phyloP scores from a whole-genome alignment of 2,888 invertebrate genomes.

The Aleiodes testaceus region DNA sequence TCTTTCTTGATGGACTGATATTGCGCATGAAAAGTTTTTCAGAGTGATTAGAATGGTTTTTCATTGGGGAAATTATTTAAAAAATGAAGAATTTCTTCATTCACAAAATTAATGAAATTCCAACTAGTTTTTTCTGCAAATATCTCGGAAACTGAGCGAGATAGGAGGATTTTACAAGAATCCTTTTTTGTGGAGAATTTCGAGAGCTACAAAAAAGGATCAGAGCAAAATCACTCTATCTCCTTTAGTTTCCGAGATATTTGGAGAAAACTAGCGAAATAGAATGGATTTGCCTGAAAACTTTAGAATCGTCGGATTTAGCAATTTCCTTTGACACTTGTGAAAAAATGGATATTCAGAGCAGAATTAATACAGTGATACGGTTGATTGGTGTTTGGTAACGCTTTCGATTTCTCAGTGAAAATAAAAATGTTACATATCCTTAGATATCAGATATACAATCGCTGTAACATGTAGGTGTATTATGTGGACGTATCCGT shows the following conservation, averaged over 20 bases:
- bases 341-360: background rate
- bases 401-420: conserved; percentile 21
- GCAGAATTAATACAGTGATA: background rate
- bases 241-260: too few relatives aligned
- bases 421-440: background rate
- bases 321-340: too few relatives aligned
- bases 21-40: background rate
- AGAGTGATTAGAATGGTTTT: background rate
- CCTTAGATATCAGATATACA: conserved; percentile 34
- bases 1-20: conserved; percentile 13
- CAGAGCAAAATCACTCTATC: background rate
- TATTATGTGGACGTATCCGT: conserved; percentile 15
- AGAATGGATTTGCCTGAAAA: too few relatives aligned
- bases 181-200: too few relatives aligned
- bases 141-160: too few relatives aligned
- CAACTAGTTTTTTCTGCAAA: background rate
- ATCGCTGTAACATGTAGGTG: conserved; percentile 2
- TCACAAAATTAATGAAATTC: too few relatives aligned
- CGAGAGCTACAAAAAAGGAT: background rate
- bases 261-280: too few relatives aligned
- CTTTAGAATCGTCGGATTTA: too few relatives aligned
- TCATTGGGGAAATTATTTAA: too few relatives aligned
- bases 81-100: too few relatives aligned
- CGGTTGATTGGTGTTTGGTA: conserved; percentile 25
- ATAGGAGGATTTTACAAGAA: too few relatives aligned